Base-by-base conservation (phyloP, 2,888 invertebrate genomes). In the Andrena bucephala region DNA sequence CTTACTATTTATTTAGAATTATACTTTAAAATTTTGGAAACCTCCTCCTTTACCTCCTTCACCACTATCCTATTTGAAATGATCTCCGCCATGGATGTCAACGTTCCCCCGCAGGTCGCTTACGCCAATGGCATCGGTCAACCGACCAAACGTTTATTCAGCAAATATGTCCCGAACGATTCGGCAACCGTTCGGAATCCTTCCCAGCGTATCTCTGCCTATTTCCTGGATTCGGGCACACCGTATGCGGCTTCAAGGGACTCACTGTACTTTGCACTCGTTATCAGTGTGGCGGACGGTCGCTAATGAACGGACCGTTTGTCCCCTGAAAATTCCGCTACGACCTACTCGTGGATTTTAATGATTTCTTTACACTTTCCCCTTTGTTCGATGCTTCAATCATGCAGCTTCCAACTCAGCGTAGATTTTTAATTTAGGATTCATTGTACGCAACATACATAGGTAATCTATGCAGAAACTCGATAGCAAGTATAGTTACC, bases 111-210 rank as follows among this genome's bases (percentile, higher is more conserved):
- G 20, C 13, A 16, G 20, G 33, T 31, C 67, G 33, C 29, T n/a
- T 66, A 70, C 73, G 76, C 76, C 69, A 50, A 50, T 82, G 78
- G 42, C 16, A 48, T 59, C 42, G 71, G 5, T 65, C 71, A 66
- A 68, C 66, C 48, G 33, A 24, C 62, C 54, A 27, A 76, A 75
- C 29, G 59, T 57, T 65, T 70, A 60, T 71, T 66, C 76, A 59
- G 63, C 76, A 66, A 81, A 72, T 76, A 81, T 79, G 69, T 78
- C 66, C 50, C 73, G 63, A 71, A 72, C 68, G 54, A 60, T 59
- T 42, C 66, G 57, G 52, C 59, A 69, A 48, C 65, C 71, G 54
- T 66, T 42, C 36, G 65, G 59, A 79, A 74, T 78, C 71, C 59
- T 77, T 71, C 52, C 62, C 78, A 65, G 50, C 74, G 33, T 74